Evolutionary conservation across 2,113 vertebrate species (phyloP).

Genomic region (Callithrix jacchus): DNA sequence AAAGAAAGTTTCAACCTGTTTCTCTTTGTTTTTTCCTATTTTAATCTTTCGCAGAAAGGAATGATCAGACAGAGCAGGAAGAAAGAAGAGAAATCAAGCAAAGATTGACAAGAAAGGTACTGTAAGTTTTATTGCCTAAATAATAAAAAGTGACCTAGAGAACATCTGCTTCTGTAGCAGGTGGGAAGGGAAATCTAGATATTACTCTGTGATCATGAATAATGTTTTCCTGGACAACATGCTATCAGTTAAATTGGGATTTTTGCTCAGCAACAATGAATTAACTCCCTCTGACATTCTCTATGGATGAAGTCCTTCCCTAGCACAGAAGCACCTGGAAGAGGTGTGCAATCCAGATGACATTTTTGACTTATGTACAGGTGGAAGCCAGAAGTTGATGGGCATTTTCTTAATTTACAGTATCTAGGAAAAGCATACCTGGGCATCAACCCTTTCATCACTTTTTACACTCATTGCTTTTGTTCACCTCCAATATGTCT

Average conservation of each 20-base stretch:
- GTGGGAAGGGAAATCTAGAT: not conserved
- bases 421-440: not conserved
- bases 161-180: no score
- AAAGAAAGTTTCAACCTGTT: slow-evolving; percentile 24
- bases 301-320: not conserved
- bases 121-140: not conserved
- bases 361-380: not conserved
- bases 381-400: not conserved
- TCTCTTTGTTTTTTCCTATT: not conserved
- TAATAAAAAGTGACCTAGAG: not conserved
- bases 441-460: rapidly evolving
- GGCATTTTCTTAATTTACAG: no score
- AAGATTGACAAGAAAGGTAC: slow-evolving; percentile 96
- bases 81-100: slow-evolving; percentile 98
- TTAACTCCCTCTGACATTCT: not conserved
- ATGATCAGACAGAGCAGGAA: slow-evolving; percentile 96
- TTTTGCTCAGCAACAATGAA: not conserved
- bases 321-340: not conserved
- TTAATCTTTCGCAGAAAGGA: slow-evolving; percentile 89
- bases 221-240: not conserved
- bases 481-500: not conserved
- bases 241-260: not conserved
- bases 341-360: not conserved
- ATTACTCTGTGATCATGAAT: rapidly evolving
- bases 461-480: not conserved